Percentiles rank a stretch among this genome's conserved stretches.
Evolutionary conservation across 2,113 vertebrate genomes (phyloP).

Genomic region (Myanophis thanlyinensis): DNA sequence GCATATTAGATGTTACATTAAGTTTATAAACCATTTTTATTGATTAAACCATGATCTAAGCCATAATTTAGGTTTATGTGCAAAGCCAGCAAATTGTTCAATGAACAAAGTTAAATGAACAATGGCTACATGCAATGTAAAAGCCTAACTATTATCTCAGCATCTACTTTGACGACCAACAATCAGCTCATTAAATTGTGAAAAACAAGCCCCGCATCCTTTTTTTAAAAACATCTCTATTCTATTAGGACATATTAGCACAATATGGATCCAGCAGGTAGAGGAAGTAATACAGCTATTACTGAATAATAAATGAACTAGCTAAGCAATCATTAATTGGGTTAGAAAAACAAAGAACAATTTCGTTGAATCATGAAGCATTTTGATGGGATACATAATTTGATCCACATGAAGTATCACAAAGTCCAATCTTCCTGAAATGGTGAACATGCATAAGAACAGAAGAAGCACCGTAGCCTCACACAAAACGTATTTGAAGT

Average conservation of each 20-base stretch:
- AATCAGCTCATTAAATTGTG: neutral
- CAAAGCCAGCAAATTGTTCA: neutral
- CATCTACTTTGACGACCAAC: neutral
- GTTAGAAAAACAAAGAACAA: neutral
- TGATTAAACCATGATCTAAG: neutral
- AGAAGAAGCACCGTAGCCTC: neutral
- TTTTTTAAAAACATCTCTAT: neutral
- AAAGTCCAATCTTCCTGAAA: neutral
- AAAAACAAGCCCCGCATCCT: neutral
- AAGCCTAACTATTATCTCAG: neutral
- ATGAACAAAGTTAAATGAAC: neutral
- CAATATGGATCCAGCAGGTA: neutral
- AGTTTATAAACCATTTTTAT: neutral
- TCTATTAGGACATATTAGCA: neutral
- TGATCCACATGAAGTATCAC: neutral
- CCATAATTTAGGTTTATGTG: neutral
- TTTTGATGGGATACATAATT: neutral
- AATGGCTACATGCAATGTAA: neutral
- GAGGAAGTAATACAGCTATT: neutral
- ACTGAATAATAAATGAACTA: neutral
- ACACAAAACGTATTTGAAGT: neutral
- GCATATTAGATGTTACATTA: neutral
- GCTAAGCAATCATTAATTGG: neutral
- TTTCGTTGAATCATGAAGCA: neutral
- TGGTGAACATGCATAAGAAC: neutral